These are phyloP conservation scores for Nannoperca australis DNA, from an alignment of 2,797 vertebrate genomes.

Conservation along the genomic window DNA sequence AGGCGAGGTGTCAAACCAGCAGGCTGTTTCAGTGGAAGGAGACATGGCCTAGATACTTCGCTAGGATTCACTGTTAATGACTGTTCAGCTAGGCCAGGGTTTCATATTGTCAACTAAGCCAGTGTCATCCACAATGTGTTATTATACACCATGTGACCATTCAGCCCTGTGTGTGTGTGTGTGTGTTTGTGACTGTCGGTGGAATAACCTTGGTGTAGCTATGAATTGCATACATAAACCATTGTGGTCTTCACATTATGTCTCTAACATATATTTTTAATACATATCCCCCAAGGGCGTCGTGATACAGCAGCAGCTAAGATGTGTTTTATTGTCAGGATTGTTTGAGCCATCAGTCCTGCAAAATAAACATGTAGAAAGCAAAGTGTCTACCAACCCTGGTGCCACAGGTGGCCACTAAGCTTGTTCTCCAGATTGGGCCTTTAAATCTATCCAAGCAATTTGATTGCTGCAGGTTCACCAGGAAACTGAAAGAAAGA, in stretches of 20 bases:
- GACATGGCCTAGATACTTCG: slow-evolving; percentile 72
- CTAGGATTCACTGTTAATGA: slow-evolving; percentile 67
- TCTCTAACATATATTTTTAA: background rate
- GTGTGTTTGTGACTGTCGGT: background rate
- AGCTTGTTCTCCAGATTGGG: slow-evolving; percentile 23
- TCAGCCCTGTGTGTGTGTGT: background rate
- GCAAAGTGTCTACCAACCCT: background rate
- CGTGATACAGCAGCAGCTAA: background rate
- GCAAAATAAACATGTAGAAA: slow-evolving; percentile 15
- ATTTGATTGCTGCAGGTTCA: slow-evolving; percentile 36
- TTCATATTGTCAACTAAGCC: slow-evolving; percentile 59
- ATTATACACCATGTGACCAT: slow-evolving; percentile 20
- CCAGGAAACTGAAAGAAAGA: slow-evolving; percentile 27
- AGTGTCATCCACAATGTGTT: slow-evolving; percentile 24
- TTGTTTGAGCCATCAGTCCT: slow-evolving; percentile 30
- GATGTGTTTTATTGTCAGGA: slow-evolving; percentile 3
- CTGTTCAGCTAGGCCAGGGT: slow-evolving; percentile 27
- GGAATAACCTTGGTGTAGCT: slow-evolving; percentile 2
- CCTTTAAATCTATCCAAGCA: slow-evolving; percentile 39
- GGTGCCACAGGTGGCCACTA: slow-evolving; percentile 40
- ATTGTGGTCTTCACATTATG: background rate
- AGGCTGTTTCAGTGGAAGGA: slow-evolving; percentile 50
- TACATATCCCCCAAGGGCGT: too few species aligned
- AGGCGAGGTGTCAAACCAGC: slow-evolving; percentile 53
- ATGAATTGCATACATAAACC: background rate